Evolutionary conservation across 2,113 vertebrate species (phyloP), one percentile per base, ranked within the genome.

Genomic region (Oryzias javanicus): DNA sequence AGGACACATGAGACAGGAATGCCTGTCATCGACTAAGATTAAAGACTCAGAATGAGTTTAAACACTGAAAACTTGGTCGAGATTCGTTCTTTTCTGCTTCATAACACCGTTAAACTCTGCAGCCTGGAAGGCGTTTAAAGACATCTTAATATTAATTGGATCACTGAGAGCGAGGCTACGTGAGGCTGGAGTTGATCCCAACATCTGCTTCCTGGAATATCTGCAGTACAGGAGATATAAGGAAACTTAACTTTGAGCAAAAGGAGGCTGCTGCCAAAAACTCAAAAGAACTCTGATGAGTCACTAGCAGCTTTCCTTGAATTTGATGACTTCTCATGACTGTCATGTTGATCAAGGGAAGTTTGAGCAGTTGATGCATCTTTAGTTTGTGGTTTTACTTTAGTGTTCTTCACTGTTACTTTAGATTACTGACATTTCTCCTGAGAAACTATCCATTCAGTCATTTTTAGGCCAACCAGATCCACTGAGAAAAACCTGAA

Each of bases 151-250:
- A 73, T 50, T 71, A 80, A 78, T 78, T 55, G 70, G 63, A 72
- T 54, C 6, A 42, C 62, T 74, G 18, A 47, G 40, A 65, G 42
- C 10, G 19, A 74, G 64, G 44, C 55, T 66, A n/a, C 61, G 50
- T 73, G 59, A 12, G 55, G 45, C 69, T 84, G 69, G 77, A 80
- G 25, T 19, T 14, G 63, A 64, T 77, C 72, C 83, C 25, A 70
- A 78, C 76, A 80, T 80, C 79, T 84, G 74, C 52, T 74, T 80
- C 74, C 69, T 17, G 56, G 16, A 62, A 76, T 55, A 72, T 62
- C 73, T 86, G 78, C 76, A 66, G 56, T 14, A 27, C 41, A 51
- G 64, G 73, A 56, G 54, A 74, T 80, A 76, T 80, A 78, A 66
- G 18, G 50, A 35, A 80, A 78, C 71, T 78, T 63, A 68, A 60